These are phyloP conservation scores for Anticlea derivata DNA, from an alignment of 2,888 invertebrate genomes.

Conservation along the genomic window DNA sequence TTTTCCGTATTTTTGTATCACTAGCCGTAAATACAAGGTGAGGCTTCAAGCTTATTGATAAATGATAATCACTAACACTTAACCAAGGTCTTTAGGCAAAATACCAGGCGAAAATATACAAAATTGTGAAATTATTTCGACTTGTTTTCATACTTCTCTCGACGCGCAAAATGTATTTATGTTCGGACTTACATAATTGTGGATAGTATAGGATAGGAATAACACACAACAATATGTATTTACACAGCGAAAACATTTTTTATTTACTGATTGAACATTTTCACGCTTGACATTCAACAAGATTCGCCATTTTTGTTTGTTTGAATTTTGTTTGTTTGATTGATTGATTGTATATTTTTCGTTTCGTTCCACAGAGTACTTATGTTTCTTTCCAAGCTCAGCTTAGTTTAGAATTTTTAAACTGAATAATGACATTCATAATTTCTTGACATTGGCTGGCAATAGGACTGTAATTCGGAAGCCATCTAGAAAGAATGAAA, in stretches of 20 bases:
- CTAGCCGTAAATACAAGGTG: conserved; percentile 28
- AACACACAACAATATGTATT: conserved; percentile 58
- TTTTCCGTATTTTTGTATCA: conserved; percentile 30
- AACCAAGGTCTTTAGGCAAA: conserved; percentile 48
- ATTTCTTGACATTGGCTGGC: too few species aligned
- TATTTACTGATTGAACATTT: conserved; percentile 73
- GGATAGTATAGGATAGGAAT: conserved; percentile 50
- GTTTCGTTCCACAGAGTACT: too few species aligned
- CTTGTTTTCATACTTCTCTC: background rate
- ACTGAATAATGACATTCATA: too few species aligned
- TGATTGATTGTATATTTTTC: background rate
- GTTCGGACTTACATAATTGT: conserved; percentile 64
- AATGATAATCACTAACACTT: conserved; percentile 36
- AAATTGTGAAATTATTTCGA: conserved; percentile 12
- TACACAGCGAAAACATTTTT: conserved; percentile 67
- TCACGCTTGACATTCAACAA: conserved; percentile 64
- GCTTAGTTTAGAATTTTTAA: too few species aligned
- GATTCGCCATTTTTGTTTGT: conserved; percentile 71
- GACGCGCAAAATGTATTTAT: background rate
- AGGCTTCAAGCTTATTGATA: conserved; percentile 48
- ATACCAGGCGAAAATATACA: conserved; percentile 34
- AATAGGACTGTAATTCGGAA: too few species aligned
- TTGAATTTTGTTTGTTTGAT: conserved; percentile 52
- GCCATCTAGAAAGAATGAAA: too few species aligned
- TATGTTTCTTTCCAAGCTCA: too few species aligned